Evolutionary conservation across 2,888 invertebrate genomes (phyloP).

Genomic region (Lycophotia porphyrea): DNA sequence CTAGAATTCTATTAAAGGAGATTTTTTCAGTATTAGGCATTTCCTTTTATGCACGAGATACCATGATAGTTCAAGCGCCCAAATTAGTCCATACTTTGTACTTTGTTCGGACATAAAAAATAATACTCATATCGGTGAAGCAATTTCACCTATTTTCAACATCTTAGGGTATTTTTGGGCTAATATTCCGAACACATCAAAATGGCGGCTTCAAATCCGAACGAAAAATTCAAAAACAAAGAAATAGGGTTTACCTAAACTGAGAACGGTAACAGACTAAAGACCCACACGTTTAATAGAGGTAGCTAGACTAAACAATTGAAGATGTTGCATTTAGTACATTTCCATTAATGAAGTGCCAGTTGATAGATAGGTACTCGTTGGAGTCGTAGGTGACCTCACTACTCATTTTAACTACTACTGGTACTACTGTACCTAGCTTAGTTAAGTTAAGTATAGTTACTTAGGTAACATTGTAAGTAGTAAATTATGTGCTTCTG

Average conservation of each 20-base stretch:
- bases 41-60: no score
- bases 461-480: constrained; percentile 59
- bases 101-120: no score
- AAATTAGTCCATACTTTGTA: no score
- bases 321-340: background rate
- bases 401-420: background rate
- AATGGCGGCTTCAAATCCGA: background rate
- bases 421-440: no score
- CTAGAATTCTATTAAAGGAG: no score
- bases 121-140: no score
- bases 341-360: constrained; percentile 16
- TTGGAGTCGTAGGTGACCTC: background rate
- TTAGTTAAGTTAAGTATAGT: no score
- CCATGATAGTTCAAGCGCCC: no score
- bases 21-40: no score
- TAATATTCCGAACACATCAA: background rate
- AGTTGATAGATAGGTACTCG: constrained; percentile 8
- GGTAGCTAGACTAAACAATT: background rate
- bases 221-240: background rate
- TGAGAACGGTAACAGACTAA: background rate
- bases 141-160: no score
- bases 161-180: no score
- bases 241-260: background rate
- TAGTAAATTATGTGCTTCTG: constrained; percentile 63
- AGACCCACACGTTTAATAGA: background rate